Conservation (phyloP, 2,113 vertebrate species). For the Muntiacus reevesi region DNA sequence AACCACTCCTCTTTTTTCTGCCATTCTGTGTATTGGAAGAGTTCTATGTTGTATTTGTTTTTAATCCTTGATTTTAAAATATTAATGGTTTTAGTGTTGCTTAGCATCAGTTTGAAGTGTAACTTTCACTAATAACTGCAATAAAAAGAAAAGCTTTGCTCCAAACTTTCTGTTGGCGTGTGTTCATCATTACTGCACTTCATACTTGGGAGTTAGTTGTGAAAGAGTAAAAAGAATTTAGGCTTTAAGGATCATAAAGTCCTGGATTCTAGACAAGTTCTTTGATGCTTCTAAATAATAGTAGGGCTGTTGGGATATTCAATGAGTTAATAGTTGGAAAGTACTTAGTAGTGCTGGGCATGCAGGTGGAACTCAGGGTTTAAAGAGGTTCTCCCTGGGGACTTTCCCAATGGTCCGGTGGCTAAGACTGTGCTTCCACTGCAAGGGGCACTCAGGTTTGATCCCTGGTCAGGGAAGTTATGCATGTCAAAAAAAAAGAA, state of each 20-base stretch:
- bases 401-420: background rate
- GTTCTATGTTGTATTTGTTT: conserved; percentile 83
- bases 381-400: background rate
- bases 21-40: conserved; percentile 79
- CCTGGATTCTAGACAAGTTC: background rate
- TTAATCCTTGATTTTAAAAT: conserved; percentile 77
- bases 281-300: background rate
- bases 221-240: background rate
- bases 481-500: background rate
- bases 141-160: conserved; percentile 85
- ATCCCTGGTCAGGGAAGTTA: background rate
- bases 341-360: background rate
- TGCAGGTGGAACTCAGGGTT: background rate
- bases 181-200: background rate
- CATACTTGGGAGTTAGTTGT: background rate
- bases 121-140: conserved; percentile 91
- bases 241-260: background rate
- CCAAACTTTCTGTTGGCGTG: conserved; percentile 9
- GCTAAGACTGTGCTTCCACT: background rate
- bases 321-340: background rate
- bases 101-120: conserved; percentile 89
- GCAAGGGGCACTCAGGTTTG: background rate
- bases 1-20: conserved; percentile 39
- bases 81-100: conserved; percentile 85
- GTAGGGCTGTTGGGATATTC: background rate